Base-by-base conservation (phyloP, 2,888 invertebrate species). In the Cryptosula pallasiana region DNA sequence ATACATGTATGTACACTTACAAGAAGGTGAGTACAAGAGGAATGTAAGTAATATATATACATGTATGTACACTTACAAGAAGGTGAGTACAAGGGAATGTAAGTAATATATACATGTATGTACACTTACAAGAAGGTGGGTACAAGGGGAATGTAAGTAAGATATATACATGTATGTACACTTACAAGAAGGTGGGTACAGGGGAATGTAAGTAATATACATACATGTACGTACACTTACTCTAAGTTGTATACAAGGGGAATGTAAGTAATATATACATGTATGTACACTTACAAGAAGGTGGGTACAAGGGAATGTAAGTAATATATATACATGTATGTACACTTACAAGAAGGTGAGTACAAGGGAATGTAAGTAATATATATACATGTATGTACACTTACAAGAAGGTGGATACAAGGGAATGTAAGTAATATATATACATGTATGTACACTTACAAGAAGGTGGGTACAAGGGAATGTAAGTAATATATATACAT, bases 181-280 rank as follows among this genome's bases (percentile, higher is more conserved):
- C 73, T 75, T 76, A 83, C 83, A 77, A 83, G 79, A 91, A 90
- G 1, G 89, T 74, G 0, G 91, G 91, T 80, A 91, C 90, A 78
- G 63, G 71, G 72, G 72, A 5, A 72, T 73, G 23, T 76, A 74
- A 36, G 71, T 75, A 73, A 76, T 71, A 27, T 76, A n/a, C n/a
- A n/a, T n/a, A n/a, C n/a, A 32, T 69, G 23, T 16, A n/a, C 9
- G 32, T 3, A 13, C 5, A 71, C 73, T 75, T 76, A 83, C 83
- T 76, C 83, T 79, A 91, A 90, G 1, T 89, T 74, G 0, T 91
- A 91, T 80, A 91, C 90, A 13, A 78, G 63, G 71, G 72, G 72
- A 5, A 72, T 73, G 23, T 76, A 74, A 36, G 71, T 75, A 73
- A 76, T 71, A 27, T 76, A n/a, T n/a, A n/a, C n/a, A 32, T 69